A percentile compares a stretch with the other conserved stretches of the same genome.
phyloP scores from a whole-genome alignment of 2,113 vertebrate genomes.

The Hemichromis elongatus region DNA sequence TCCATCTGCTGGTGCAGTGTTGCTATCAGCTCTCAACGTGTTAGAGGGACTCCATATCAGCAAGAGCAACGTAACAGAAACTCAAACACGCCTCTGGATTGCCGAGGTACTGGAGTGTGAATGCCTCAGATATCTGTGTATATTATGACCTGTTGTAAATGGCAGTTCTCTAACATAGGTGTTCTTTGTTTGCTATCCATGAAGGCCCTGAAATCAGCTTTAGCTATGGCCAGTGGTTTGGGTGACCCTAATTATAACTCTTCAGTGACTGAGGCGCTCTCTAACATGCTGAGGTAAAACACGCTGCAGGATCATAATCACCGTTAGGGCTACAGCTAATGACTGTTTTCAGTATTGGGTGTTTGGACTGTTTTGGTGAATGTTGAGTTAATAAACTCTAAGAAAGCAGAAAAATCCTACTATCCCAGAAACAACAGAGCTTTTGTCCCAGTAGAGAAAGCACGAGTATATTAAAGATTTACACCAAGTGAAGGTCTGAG shows the following conservation, averaged over 20 bases:
- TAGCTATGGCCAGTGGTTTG: slow-evolving; percentile 74
- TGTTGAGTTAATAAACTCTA: neutral
- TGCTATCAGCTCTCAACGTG: slow-evolving; percentile 82
- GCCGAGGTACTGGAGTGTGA: slow-evolving; percentile 70
- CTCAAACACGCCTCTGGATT: slow-evolving; percentile 74
- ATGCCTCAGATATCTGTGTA: neutral
- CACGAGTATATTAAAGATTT: fast-evolving
- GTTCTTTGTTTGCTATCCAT: neutral
- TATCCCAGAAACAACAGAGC: neutral
- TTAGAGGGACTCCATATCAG: slow-evolving; percentile 79
- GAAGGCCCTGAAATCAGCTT: slow-evolving; percentile 79
- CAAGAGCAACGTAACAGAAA: slow-evolving; percentile 66
- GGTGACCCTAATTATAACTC: slow-evolving; percentile 74
- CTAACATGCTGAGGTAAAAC: slow-evolving; percentile 80
- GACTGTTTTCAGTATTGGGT: neutral
- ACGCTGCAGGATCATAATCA: neutral
- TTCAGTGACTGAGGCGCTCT: slow-evolving; percentile 69
- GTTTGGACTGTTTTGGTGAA: neutral
- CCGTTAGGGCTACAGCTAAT: neutral
- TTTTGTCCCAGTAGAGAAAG: neutral
- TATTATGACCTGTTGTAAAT: neutral
- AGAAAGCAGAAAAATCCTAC: neutral
- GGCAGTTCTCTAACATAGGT: neutral
- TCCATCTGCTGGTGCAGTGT: slow-evolving; percentile 79
- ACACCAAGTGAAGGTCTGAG: neutral